Conservation (phyloP, 2,113 vertebrate genomes). For the Scatophagus argus region DNA sequence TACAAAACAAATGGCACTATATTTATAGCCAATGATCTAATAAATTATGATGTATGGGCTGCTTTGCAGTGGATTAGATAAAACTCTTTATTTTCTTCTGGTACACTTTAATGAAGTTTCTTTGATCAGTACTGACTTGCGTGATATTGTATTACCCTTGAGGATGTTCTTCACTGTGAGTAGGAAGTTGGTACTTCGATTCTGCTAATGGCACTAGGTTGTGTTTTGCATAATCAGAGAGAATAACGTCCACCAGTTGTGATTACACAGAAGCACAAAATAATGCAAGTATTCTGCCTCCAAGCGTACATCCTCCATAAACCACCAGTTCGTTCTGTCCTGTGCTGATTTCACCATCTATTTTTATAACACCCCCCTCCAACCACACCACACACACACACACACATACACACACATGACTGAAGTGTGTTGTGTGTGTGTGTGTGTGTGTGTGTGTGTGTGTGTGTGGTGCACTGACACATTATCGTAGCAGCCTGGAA, state of each 20-base stretch:
- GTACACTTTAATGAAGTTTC: not conserved
- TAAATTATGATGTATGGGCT: not conserved
- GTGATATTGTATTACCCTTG: not conserved
- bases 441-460: not conserved
- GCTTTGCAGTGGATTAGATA: not conserved
- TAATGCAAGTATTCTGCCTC: not conserved
- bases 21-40: not conserved
- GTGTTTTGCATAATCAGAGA: not conserved
- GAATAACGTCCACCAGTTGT: not conserved
- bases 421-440: not conserved
- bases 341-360: conserved; percentile 1
- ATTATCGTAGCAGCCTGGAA: conserved; percentile 50
- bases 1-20: not conserved
- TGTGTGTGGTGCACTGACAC: conserved; percentile 29
- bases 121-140: not conserved
- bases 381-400: too few relatives aligned
- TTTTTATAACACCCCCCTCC: conserved; percentile 33
- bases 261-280: not conserved
- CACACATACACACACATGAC: conserved; percentile 1
- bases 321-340: not conserved
- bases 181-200: not conserved
- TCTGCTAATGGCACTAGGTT: not conserved
- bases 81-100: not conserved
- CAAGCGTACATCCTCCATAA: not conserved
- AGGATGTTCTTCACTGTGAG: not conserved